Evolutionary conservation across 2,113 vertebrate genomes (phyloP).

Genomic region (Ciconia maguari): DNA sequence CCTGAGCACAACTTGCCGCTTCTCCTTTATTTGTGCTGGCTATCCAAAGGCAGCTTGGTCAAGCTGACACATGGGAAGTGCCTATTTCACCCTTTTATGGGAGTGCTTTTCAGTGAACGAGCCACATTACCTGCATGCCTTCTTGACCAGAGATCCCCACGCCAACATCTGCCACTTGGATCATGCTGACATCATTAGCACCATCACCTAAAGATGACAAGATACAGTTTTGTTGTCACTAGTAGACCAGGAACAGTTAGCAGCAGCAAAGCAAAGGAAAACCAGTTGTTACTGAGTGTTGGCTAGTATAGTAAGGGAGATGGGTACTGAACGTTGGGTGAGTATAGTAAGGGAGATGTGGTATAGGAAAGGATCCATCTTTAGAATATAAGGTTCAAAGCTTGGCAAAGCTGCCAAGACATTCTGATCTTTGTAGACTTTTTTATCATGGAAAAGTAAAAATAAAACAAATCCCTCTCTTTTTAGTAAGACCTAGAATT

Average conservation of each 20-base stretch:
- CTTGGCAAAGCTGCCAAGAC: not conserved
- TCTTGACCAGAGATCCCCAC: conserved; percentile 98
- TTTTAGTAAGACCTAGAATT: not conserved
- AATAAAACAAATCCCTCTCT: not conserved
- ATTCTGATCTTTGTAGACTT: not conserved
- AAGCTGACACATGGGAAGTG: not conserved
- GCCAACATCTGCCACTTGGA: conserved; percentile 96
- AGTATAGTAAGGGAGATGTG: not conserved
- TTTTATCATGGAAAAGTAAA: not conserved
- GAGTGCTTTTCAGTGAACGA: not conserved
- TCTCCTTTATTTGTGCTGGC: not conserved
- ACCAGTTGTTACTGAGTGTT: not conserved
- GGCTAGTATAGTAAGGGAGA: not conserved
- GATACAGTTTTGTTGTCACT: not conserved
- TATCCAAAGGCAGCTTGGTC: not conserved
- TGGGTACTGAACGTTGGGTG: not conserved
- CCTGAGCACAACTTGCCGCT: not conserved
- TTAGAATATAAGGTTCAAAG: not conserved
- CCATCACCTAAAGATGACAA: conserved; percentile 86
- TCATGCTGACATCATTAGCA: conserved; percentile 99
- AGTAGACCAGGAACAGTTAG: not conserved
- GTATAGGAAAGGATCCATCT: not conserved
- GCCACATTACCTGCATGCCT: conserved; percentile 92
- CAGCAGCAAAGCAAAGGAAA: not conserved
- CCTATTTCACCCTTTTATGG: not conserved